Percentiles rank a stretch among this genome's conserved stretches.
Evolutionary conservation across 2,113 vertebrate genomes (phyloP).

Genomic region (Macquaria ambigua): DNA sequence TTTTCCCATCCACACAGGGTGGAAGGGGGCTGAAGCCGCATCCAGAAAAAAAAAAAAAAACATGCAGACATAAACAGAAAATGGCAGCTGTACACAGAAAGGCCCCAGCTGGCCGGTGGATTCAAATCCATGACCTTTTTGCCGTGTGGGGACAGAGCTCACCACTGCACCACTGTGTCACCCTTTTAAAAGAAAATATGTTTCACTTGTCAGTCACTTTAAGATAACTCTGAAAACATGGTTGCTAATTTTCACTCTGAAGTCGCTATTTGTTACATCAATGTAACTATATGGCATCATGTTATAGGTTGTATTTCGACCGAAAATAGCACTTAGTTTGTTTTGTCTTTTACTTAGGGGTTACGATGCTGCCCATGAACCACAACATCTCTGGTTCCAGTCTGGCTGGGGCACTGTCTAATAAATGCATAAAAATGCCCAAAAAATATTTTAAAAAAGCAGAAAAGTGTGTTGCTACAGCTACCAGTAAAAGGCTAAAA

Average conservation of each 20-base stretch:
- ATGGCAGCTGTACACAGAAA: not conserved
- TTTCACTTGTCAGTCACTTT: not conserved
- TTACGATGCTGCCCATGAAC: not conserved
- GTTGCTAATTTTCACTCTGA: not conserved
- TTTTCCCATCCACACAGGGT: not conserved
- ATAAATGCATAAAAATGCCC: not conserved
- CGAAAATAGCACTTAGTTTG: too few species aligned
- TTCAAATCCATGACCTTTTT: constrained; percentile 3
- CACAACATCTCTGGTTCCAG: not conserved
- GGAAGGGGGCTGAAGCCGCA: not conserved
- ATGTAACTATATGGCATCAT: not conserved
- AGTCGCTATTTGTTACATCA: not conserved
- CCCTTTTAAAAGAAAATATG: not conserved
- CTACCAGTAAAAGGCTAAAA: too few species aligned
- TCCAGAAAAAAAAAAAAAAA: not conserved
- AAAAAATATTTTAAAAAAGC: not conserved
- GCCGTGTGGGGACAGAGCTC: not conserved
- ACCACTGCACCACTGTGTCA: not conserved
- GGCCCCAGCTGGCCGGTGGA: not conserved
- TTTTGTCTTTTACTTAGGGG: too few species aligned
- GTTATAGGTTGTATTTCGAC: not conserved
- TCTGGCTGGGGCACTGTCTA: not conserved
- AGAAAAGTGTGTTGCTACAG: not conserved
- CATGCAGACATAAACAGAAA: not conserved
- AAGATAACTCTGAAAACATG: not conserved